Evolutionary conservation across 2,888 invertebrate species (phyloP).

Genomic region (Volucella inflata): DNA sequence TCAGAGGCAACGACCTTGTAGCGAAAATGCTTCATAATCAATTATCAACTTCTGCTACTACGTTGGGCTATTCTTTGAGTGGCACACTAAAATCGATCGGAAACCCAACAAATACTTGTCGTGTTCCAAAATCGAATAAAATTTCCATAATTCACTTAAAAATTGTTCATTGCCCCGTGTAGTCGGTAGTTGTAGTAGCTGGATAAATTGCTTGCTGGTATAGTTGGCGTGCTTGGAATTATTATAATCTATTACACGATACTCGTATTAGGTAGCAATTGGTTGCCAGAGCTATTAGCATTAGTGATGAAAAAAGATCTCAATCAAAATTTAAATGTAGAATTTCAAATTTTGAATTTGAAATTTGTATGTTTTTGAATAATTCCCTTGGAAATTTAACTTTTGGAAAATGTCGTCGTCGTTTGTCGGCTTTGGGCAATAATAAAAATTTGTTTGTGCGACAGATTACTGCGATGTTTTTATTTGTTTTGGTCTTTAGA

Average conservation of each 20-base stretch:
- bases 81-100: slow-evolving; percentile 9
- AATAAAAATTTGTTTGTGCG: background rate
- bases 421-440: slow-evolving; percentile 4
- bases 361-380: slow-evolving; percentile 15
- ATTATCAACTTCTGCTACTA: slow-evolving; percentile 1
- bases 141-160: slow-evolving; percentile 53
- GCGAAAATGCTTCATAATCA: slow-evolving; percentile 15
- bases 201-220: too few species aligned
- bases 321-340: background rate
- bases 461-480: background rate
- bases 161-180: slow-evolving; percentile 14
- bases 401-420: slow-evolving; percentile 7
- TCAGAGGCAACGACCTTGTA: slow-evolving; percentile 30
- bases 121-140: slow-evolving; percentile 27
- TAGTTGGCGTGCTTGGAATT: slow-evolving; percentile 33
- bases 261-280: slow-evolving; percentile 28
- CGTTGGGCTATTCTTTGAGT: slow-evolving; percentile 1
- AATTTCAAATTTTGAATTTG: too few species aligned
- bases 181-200: slow-evolving; percentile 7
- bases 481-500: background rate
- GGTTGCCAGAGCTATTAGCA: slow-evolving; percentile 31
- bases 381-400: slow-evolving; percentile 3
- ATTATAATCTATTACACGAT: slow-evolving; percentile 25
- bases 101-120: background rate
- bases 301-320: slow-evolving; percentile 10